These are phyloP conservation scores for Drosophila willistoni DNA, from an alignment of 1,140 invertebrate species.

Conservation along the genomic window DNA sequence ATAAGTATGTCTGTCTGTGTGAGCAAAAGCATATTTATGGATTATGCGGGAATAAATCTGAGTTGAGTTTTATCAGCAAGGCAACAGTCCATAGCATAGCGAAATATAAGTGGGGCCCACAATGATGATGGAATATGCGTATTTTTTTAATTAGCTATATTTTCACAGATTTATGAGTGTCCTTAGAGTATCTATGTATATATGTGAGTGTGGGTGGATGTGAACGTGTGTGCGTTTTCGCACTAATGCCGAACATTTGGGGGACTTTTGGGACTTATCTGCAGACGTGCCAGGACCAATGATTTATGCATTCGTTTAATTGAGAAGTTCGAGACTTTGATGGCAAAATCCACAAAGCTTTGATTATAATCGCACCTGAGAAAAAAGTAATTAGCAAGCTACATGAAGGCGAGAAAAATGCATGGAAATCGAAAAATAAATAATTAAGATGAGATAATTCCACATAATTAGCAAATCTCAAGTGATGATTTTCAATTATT, in stretches of 20 bases:
- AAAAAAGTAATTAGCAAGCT: slow-evolving; percentile 66
- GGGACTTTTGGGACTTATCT: slow-evolving; percentile 75
- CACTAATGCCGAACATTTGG: slow-evolving; percentile 51
- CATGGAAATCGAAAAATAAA: slow-evolving; percentile 78
- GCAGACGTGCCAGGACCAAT: slow-evolving; percentile 68
- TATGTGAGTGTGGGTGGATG: slow-evolving; percentile 18
- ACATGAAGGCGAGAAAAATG: slow-evolving; percentile 49
- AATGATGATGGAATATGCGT: slow-evolving; percentile 82
- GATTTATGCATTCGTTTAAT: slow-evolving; percentile 83
- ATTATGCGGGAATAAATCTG: slow-evolving; percentile 81
- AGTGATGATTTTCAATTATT: slow-evolving; percentile 82
- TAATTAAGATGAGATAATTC: slow-evolving; percentile 80
- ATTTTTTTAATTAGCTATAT: slow-evolving; percentile 80
- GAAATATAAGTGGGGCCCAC: slow-evolving; percentile 32
- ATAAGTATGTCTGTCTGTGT: neutral
- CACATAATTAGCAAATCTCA: slow-evolving; percentile 79
- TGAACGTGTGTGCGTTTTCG: slow-evolving; percentile 52
- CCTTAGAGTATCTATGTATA: slow-evolving; percentile 40
- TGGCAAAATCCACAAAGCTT: slow-evolving; percentile 74
- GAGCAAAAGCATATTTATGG: slow-evolving; percentile 79
- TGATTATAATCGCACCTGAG: slow-evolving; percentile 80
- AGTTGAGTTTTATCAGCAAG: slow-evolving; percentile 55
- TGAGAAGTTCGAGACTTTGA: slow-evolving; percentile 82
- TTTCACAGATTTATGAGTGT: slow-evolving; percentile 78
- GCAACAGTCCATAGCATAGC: slow-evolving; percentile 37